Percentiles rank a stretch among this genome's conserved stretches.
phyloP scores from a whole-genome alignment of 2,888 invertebrate genomes.

The Diarsia mendica region DNA sequence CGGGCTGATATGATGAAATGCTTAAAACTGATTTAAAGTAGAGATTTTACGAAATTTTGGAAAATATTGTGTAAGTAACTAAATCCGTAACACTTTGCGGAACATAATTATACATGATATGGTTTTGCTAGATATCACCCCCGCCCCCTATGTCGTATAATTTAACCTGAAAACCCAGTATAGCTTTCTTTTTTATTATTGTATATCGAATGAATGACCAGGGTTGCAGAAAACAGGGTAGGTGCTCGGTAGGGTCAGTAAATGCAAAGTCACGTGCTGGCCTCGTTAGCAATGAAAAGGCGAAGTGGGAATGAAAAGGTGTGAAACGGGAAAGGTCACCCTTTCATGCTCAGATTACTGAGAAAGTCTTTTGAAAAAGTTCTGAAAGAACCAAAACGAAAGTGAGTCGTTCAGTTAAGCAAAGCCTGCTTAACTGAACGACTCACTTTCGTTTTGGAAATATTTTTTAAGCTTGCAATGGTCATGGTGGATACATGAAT shows the following conservation, averaged over 20 bases:
- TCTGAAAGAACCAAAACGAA: neutral
- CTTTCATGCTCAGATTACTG: conserved; percentile 34
- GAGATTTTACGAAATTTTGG: too few species aligned
- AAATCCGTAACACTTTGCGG: too few species aligned
- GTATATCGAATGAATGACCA: neutral
- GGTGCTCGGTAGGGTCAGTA: neutral
- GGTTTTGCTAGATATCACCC: too few species aligned
- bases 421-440: neutral
- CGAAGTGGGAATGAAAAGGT: conserved; percentile 10
- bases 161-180: neutral
- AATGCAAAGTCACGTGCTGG: conserved; percentile 51
- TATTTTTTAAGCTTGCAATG: neutral
- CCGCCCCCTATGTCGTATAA: too few species aligned
- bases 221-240: conserved; percentile 14
- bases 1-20: too few species aligned
- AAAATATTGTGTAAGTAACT: too few species aligned
- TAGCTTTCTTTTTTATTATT: neutral
- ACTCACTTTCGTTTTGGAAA: neutral
- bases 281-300: conserved; percentile 38
- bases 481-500: neutral
- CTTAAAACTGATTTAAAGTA: too few species aligned
- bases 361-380: conserved; percentile 29
- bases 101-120: too few species aligned
- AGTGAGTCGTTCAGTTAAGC: too few species aligned
- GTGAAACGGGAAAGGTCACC: conserved; percentile 43